Percentiles rank a stretch among this genome's conserved stretches.
Evolutionary conservation across 1,140 invertebrate species (phyloP).

Genomic region (Venustaconcha ellipsiformis): DNA sequence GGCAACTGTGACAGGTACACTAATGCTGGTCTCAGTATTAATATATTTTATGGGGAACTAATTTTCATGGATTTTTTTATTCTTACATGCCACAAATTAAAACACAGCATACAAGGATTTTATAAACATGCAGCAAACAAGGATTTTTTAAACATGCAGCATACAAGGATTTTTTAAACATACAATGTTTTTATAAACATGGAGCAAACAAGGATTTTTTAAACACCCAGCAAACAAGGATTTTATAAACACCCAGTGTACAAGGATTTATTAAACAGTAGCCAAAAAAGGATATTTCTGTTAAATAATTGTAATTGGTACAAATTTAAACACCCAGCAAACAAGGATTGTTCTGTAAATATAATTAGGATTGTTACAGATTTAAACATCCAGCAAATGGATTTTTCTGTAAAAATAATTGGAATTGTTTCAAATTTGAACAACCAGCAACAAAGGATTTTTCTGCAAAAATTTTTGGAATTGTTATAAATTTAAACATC

Average conservation of each 20-base stretch:
- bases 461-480: too few species aligned
- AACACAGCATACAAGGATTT: not conserved
- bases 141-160: not conserved
- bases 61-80: not conserved
- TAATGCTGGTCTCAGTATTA: not conserved
- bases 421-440: too few species aligned
- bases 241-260: not conserved
- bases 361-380: too few species aligned
- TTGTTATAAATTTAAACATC: too few species aligned
- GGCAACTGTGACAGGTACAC: slow-evolving; percentile 65
- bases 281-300: too few species aligned
- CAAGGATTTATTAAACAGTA: not conserved
- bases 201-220: slow-evolving; percentile 1
- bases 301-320: too few species aligned
- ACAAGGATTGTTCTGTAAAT: not conserved
- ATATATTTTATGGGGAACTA: not conserved
- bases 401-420: not conserved
- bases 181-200: too few species aligned
- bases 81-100: too few species aligned
- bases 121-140: not conserved
- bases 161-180: too few species aligned
- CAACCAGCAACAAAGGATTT: too few species aligned
- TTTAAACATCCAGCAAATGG: not conserved
- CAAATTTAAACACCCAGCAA: too few species aligned
- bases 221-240: not conserved